These are phyloP conservation scores for Hydrozoanthus tunicans DNA, from an alignment of 64 coral and sea anemone genomes.

Conservation along the genomic window DNA sequence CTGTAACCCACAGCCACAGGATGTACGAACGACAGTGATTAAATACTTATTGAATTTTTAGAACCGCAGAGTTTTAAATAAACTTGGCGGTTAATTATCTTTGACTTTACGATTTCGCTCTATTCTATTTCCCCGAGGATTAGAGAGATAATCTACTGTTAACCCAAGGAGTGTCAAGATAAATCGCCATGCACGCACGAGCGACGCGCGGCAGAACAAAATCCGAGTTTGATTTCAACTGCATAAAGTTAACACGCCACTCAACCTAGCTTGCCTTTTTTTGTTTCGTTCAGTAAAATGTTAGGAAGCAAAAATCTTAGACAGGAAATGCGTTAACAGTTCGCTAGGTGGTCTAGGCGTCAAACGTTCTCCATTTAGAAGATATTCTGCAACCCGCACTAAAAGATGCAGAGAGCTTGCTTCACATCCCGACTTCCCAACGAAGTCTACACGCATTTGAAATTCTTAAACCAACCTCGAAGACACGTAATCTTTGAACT, in stretches of 20 bases:
- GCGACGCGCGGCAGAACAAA: background rate
- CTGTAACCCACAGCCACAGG: background rate
- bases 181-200: background rate
- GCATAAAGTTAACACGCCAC: no score
- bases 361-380: no score
- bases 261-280: no score
- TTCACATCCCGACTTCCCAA: background rate
- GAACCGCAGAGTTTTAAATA: conserved; percentile 42
- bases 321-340: no score
- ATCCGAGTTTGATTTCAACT: no score
- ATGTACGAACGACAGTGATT: conserved; percentile 6
- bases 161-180: background rate
- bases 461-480: background rate
- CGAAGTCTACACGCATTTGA: background rate
- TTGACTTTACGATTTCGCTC: background rate
- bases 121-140: conserved; percentile 6
- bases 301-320: no score
- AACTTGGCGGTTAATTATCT: conserved; percentile 13
- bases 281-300: no score
- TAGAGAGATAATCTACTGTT: conserved; percentile 17
- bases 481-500: background rate
- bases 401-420: background rate
- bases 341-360: no score
- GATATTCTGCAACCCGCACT: background rate
- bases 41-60: conserved; percentile 21